phyloP scores from a whole-genome alignment of 35 echinoderm and acorn worm species.

The Stichopus chloronotus region DNA sequence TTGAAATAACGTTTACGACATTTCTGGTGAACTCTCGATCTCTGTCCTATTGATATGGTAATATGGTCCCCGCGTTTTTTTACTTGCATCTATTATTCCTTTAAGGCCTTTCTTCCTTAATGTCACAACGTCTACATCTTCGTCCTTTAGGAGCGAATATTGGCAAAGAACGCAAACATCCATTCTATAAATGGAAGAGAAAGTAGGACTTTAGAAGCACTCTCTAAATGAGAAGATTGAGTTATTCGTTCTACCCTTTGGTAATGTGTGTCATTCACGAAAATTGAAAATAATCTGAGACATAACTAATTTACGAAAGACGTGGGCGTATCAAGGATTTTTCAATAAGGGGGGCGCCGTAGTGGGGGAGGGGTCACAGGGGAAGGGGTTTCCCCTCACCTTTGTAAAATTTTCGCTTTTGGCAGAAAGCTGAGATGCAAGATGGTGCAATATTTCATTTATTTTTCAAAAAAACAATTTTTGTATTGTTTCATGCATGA shows the following conservation, averaged over 20 bases:
- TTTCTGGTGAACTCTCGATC: too few species aligned
- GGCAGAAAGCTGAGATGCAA: neutral
- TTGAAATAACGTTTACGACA: too few species aligned
- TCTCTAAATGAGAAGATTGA: neutral
- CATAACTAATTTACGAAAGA: neutral
- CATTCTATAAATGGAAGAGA: too few species aligned
- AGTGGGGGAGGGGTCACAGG: slow-evolving; percentile 12
- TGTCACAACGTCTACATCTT: neutral
- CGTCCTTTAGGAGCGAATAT: neutral
- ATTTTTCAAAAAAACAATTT: neutral
- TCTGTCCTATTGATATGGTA: slow-evolving; percentile 1
- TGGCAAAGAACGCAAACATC: too few species aligned
- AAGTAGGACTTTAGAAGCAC: neutral
- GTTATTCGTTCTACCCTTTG: neutral
- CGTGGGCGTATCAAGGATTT: neutral
- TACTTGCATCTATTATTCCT: neutral
- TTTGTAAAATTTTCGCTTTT: neutral
- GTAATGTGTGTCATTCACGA: neutral
- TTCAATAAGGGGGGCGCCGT: neutral
- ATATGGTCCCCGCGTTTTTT: neutral
- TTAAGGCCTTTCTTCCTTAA: neutral
- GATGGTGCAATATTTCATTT: neutral
- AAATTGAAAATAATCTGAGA: slow-evolving; percentile 6
- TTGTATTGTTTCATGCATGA: neutral
- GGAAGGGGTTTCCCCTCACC: neutral